Conservation (phyloP, 2,888 invertebrate genomes). For the Andrena hattorfiana region DNA sequence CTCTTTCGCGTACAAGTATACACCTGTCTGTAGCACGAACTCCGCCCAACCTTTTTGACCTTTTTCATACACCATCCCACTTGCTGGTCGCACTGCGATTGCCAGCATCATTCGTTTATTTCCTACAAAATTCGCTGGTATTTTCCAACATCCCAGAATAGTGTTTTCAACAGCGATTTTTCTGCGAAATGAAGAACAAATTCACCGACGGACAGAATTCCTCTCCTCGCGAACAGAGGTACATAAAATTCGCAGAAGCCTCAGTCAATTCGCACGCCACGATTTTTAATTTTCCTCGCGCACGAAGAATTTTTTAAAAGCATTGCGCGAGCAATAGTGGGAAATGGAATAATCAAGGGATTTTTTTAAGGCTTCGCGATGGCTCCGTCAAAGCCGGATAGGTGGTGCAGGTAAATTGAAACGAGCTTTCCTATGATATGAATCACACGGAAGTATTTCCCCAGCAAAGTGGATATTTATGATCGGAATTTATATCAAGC, state of each 20-base stretch:
- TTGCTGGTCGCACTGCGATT: no score
- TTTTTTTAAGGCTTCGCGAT: constrained; percentile 21
- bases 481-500: constrained; percentile 69
- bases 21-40: no score
- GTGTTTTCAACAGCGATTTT: neutral
- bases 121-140: no score
- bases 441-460: constrained; percentile 66
- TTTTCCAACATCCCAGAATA: neutral
- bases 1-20: no score
- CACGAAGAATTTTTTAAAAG: neutral
- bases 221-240: neutral
- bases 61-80: no score
- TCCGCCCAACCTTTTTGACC: no score
- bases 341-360: constrained; percentile 16
- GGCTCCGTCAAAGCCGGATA: constrained; percentile 17
- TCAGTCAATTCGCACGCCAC: neutral
- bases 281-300: neutral
- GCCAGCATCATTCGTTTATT: no score
- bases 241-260: neutral
- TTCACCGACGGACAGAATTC: no score
- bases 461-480: constrained; percentile 68
- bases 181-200: neutral
- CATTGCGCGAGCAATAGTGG: neutral
- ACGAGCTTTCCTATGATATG: constrained; percentile 59
- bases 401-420: constrained; percentile 51